phyloP scores from a whole-genome alignment of 1,140 invertebrate species.

The Nymphalis io region DNA sequence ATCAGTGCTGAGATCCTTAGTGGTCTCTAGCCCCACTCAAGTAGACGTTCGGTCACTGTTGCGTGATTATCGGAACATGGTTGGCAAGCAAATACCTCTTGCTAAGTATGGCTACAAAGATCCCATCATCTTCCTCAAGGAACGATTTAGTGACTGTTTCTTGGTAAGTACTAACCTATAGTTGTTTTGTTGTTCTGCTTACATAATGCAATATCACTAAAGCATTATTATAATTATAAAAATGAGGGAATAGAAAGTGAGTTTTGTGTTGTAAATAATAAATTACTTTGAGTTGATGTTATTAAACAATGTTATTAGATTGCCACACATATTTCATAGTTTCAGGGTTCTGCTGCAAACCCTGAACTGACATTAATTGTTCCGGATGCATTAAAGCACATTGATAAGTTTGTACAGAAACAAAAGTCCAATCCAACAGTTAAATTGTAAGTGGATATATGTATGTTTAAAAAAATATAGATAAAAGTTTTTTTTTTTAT shows the following conservation, averaged over 20 bases:
- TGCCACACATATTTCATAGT: conserved; percentile 43
- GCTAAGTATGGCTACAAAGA: conserved; percentile 62
- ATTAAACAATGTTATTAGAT: neutral
- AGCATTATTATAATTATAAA: neutral
- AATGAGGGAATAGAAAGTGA: too few species aligned
- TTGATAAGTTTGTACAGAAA: conserved; percentile 68
- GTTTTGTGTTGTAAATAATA: too few species aligned
- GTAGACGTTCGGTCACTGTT: conserved; percentile 60
- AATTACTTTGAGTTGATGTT: too few species aligned
- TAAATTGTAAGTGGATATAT: conserved; percentile 55
- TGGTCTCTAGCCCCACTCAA: conserved; percentile 65
- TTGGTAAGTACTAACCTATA: conserved; percentile 51
- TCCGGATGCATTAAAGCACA: conserved; percentile 63
- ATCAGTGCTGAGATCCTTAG: conserved; percentile 57
- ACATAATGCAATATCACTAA: too few species aligned
- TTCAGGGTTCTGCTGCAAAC: conserved; percentile 51
- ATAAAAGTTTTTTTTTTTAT: too few species aligned
- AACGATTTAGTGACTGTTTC: conserved; percentile 67
- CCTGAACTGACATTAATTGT: conserved; percentile 65
- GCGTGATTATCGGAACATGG: conserved; percentile 63
- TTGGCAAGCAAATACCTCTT: conserved; percentile 56
- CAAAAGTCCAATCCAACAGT: conserved; percentile 47
- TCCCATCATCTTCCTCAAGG: conserved; percentile 58
- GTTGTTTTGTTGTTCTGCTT: neutral
- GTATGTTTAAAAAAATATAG: neutral